A percentile compares a stretch with the other conserved stretches of the same genome.
phyloP scores from a whole-genome alignment of 2,113 vertebrate genomes.

The Patagioenas fasciata region DNA sequence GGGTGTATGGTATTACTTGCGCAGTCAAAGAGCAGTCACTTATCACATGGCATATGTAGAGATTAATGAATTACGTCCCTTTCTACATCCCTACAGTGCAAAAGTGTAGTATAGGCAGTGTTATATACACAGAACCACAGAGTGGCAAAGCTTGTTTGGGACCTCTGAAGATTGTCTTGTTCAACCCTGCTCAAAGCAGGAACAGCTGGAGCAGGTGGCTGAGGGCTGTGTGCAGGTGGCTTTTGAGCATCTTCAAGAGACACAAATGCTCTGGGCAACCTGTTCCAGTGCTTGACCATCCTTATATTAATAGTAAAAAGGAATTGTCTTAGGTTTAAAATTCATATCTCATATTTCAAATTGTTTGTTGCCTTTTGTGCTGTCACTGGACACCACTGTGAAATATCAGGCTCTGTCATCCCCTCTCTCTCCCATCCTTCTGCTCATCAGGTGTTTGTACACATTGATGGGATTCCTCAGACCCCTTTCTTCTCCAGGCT shows the following conservation, averaged over 20 bases:
- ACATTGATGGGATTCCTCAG: not conserved
- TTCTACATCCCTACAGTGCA: too few species aligned
- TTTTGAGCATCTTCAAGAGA: too few species aligned
- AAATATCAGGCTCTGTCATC: not conserved
- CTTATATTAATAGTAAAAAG: too few species aligned
- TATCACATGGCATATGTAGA: not conserved
- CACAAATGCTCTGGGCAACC: too few species aligned
- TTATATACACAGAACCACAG: not conserved
- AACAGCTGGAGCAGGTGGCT: too few species aligned
- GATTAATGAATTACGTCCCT: not conserved
- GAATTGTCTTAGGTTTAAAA: too few species aligned
- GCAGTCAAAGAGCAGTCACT: not conserved
- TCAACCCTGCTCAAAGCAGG: too few species aligned
- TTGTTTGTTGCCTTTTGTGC: too few species aligned
- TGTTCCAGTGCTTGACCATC: too few species aligned
- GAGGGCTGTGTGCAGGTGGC: too few species aligned
- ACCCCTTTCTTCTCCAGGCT: not conserved
- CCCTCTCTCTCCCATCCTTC: not conserved
- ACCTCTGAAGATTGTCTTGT: not conserved
- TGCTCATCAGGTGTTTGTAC: not conserved
- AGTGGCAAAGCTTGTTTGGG: not conserved
- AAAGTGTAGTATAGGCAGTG: not conserved
- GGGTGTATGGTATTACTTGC: too few species aligned
- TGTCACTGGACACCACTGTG: not conserved
- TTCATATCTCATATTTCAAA: too few species aligned